A percentile compares a stretch with the other conserved stretches of the same genome.
phyloP scores from a whole-genome alignment of 2,113 vertebrate species.

The Elaphurus davidianus region DNA sequence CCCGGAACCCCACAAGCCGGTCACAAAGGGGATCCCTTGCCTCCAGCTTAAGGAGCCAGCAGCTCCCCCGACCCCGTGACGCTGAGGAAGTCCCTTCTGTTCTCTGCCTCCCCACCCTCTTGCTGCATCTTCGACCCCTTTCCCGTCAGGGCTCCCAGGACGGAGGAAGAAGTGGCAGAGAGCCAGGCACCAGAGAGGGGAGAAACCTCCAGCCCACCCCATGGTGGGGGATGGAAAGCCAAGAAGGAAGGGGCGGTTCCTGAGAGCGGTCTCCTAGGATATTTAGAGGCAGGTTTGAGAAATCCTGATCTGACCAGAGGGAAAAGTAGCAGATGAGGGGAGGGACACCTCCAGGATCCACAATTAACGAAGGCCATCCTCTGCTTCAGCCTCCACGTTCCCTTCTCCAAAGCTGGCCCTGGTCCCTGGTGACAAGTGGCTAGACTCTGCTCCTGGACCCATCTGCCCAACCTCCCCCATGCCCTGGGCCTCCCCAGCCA shows the following conservation, averaged over 20 bases:
- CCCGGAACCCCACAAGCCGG: neutral
- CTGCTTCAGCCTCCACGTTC: neutral
- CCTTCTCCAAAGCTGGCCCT: neutral
- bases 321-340: neutral
- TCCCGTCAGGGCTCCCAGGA: neutral
- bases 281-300: neutral
- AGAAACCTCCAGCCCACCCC: neutral
- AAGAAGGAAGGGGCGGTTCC: neutral
- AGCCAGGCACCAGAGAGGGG: neutral
- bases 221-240: neutral
- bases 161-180: neutral
- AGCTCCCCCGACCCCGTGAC: neutral
- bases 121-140: neutral
- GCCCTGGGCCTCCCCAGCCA: conserved; percentile 55
- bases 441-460: neutral
- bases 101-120: neutral
- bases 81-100: neutral
- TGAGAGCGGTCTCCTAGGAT: neutral
- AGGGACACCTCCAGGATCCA: neutral
- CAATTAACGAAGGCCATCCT: neutral
- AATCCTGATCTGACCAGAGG: neutral
- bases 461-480: neutral
- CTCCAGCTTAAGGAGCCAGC: neutral
- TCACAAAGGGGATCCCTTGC: neutral
- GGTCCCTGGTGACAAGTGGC: neutral